phyloP scores from a whole-genome alignment of 1,140 invertebrate species.

The Cyclina sinensis region DNA sequence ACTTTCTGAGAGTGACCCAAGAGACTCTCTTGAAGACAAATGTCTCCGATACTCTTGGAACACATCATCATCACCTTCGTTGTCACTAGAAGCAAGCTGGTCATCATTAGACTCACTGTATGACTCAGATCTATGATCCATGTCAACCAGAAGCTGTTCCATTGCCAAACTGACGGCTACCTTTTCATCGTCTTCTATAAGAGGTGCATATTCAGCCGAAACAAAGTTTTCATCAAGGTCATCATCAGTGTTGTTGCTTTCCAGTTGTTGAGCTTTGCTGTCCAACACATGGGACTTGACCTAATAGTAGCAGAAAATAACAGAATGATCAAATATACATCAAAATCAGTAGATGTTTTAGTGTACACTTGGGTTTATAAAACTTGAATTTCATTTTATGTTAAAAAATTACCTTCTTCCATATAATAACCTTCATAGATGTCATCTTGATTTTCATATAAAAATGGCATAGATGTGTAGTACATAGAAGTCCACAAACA shows the following conservation, averaged over 20 bases:
- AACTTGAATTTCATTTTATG: too few species aligned
- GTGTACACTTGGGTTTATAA: too few species aligned
- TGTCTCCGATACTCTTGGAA: conserved; percentile 50
- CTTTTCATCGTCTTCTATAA: conserved; percentile 79
- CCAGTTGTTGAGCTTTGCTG: conserved; percentile 86
- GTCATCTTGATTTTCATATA: too few species aligned
- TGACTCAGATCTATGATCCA: conserved; percentile 81
- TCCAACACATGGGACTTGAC: conserved; percentile 49
- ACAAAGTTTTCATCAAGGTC: conserved; percentile 68
- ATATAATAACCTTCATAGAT: too few species aligned
- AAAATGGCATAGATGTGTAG: too few species aligned
- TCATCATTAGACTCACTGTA: conserved; percentile 48
- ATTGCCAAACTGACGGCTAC: conserved; percentile 80
- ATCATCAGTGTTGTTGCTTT: conserved; percentile 65
- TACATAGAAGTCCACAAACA: too few species aligned
- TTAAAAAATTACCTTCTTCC: too few species aligned
- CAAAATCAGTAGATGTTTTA: too few species aligned
- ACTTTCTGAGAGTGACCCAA: conserved; percentile 44
- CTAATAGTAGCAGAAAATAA: neutral
- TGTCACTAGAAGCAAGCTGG: conserved; percentile 78
- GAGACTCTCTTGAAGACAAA: conserved; percentile 32
- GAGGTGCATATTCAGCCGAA: conserved; percentile 82
- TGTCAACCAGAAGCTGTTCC: conserved; percentile 81
- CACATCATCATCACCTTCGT: conserved; percentile 85
- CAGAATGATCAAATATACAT: too few species aligned